Percentiles rank a stretch among this genome's conserved stretches.
phyloP scores from a whole-genome alignment of 2,113 vertebrate genomes.

The Cyanocitta stelleri region DNA sequence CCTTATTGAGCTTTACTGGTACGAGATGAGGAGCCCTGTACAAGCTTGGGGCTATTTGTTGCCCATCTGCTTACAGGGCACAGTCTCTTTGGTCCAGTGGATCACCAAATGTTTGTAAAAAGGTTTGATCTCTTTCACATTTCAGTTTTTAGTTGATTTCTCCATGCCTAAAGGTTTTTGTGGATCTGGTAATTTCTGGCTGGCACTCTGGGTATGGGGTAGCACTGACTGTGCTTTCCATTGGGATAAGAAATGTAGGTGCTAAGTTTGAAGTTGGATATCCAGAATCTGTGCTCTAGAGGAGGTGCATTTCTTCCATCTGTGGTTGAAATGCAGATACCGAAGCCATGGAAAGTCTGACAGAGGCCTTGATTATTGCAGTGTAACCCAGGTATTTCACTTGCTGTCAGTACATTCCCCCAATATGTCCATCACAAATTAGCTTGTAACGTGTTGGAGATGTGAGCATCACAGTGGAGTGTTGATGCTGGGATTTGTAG shows the following conservation, averaged over 20 bases:
- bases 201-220: accelerated
- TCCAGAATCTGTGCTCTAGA: not conserved
- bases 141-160: not conserved
- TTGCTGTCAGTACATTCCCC: not conserved
- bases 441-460: accelerated
- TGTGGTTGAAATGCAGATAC: not conserved
- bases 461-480: not conserved
- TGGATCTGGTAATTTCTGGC: not conserved
- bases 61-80: not conserved
- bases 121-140: not conserved
- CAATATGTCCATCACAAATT: accelerated
- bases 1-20: not conserved
- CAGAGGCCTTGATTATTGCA: not conserved
- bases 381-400: not conserved
- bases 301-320: not conserved
- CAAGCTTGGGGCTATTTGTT: not conserved
- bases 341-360: not conserved
- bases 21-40: not conserved
- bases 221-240: not conserved
- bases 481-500: not conserved
- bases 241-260: not conserved
- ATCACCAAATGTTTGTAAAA: not conserved
- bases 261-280: not conserved
- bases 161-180: accelerated
- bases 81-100: not conserved